These are phyloP conservation scores for Eretmocerus hayati DNA, from an alignment of 2,888 invertebrate genomes.

Conservation along the genomic window DNA sequence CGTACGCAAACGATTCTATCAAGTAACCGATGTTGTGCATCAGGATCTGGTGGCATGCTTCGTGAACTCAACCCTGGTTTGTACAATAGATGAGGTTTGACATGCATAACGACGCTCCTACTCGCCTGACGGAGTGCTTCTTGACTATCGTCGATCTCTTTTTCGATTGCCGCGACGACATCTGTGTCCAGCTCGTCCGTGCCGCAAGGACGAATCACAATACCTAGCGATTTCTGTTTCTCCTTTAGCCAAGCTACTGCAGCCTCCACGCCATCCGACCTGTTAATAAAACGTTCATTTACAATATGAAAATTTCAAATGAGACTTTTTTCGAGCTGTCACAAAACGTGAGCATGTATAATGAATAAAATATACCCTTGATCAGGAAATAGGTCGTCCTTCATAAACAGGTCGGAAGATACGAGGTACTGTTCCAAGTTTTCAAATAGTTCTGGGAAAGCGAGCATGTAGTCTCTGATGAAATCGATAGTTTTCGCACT, in stretches of 20 bases:
- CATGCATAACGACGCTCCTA: constrained; percentile 62
- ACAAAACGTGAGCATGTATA: background rate
- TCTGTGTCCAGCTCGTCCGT: constrained; percentile 65
- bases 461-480: constrained; percentile 61
- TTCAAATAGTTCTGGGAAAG: constrained; percentile 70
- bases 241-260: constrained; percentile 63
- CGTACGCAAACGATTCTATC: constrained; percentile 81
- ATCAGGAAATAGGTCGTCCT: constrained; percentile 60
- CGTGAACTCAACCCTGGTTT: constrained; percentile 55
- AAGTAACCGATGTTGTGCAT: constrained; percentile 60
- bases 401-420: constrained; percentile 57
- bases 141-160: constrained; percentile 44
- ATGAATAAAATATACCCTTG: constrained; percentile 45
- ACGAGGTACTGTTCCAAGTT: constrained; percentile 48
- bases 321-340: background rate
- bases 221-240: constrained; percentile 54
- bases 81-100: constrained; percentile 71
- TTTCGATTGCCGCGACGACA: constrained; percentile 52
- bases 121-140: constrained; percentile 29
- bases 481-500: constrained; percentile 66
- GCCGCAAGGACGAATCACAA: constrained; percentile 61
- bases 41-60: constrained; percentile 59
- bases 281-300: constrained; percentile 21
- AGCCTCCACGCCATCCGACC: constrained; percentile 48
- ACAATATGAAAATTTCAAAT: constrained; percentile 18